phyloP scores from a whole-genome alignment of 1,140 invertebrate genomes.

The Hyphantria cunea region DNA sequence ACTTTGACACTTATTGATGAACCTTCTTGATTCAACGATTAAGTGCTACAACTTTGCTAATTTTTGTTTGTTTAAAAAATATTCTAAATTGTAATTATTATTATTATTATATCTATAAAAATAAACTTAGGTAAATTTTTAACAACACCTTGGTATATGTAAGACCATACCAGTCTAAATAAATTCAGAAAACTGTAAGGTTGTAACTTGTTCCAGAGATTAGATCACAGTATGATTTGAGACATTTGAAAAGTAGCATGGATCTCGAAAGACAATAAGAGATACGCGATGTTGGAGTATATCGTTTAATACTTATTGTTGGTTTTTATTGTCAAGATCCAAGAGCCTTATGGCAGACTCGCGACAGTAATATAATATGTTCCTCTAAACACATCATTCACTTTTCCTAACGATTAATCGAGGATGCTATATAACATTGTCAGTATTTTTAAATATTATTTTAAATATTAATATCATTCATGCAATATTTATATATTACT shows the following conservation, averaged over 20 bases:
- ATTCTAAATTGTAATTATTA: too few relatives aligned
- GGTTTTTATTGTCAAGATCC: constrained; percentile 30
- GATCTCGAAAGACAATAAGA: constrained; percentile 42
- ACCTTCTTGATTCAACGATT: too few relatives aligned
- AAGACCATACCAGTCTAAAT: too few relatives aligned
- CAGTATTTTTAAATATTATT: too few relatives aligned
- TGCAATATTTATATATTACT: too few relatives aligned
- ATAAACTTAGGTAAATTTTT: too few relatives aligned
- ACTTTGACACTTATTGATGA: background rate
- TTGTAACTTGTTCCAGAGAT: constrained; percentile 9
- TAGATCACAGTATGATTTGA: constrained; percentile 31
- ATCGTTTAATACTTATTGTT: constrained; percentile 38
- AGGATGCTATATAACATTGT: background rate
- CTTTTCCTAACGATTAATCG: background rate
- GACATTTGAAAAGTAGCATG: constrained; percentile 36
- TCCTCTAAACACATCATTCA: background rate
- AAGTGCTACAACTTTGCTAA: too few relatives aligned
- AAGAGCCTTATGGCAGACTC: constrained; percentile 6
- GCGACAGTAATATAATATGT: background rate
- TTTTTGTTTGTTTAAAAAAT: too few relatives aligned
- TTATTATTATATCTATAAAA: too few relatives aligned
- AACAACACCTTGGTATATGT: too few relatives aligned
- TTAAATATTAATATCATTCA: too few relatives aligned
- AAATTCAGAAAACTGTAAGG: background rate
- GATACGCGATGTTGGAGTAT: constrained; percentile 35